Percentiles rank a stretch among this genome's conserved stretches.
phyloP scores from a whole-genome alignment of 2,797 vertebrate species.

The Remorina albescens region DNA sequence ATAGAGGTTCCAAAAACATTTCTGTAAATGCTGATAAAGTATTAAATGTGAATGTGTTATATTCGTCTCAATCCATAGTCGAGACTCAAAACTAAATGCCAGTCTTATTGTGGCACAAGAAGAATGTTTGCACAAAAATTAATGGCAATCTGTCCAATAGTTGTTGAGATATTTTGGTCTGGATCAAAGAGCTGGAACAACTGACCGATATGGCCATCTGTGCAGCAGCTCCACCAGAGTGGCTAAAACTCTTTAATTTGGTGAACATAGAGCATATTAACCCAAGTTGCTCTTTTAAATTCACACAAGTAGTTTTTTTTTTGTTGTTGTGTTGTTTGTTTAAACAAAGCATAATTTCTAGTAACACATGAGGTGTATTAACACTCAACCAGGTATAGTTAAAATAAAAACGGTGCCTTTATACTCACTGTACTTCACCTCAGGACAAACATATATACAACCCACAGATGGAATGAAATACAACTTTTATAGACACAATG shows the following conservation, averaged over 20 bases:
- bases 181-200: background rate
- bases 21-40: background rate
- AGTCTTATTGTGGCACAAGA: no score
- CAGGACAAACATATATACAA: background rate
- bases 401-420: background rate
- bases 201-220: background rate
- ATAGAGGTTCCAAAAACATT: no score
- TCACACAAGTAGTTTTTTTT: no score
- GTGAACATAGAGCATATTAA: background rate
- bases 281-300: background rate
- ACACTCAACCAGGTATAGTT: background rate
- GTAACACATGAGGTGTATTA: background rate
- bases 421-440: conserved; percentile 5
- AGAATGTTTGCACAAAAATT: background rate
- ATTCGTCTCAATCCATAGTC: background rate
- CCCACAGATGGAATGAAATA: background rate
- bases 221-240: background rate
- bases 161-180: conserved; percentile 2
- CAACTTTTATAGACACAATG: background rate
- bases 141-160: background rate
- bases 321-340: background rate
- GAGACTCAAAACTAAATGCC: no score
- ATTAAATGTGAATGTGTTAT: no score
- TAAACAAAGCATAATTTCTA: background rate
- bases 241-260: background rate